Conservation (phyloP, 2,113 vertebrate genomes). For the Oxyura jamaicensis region DNA sequence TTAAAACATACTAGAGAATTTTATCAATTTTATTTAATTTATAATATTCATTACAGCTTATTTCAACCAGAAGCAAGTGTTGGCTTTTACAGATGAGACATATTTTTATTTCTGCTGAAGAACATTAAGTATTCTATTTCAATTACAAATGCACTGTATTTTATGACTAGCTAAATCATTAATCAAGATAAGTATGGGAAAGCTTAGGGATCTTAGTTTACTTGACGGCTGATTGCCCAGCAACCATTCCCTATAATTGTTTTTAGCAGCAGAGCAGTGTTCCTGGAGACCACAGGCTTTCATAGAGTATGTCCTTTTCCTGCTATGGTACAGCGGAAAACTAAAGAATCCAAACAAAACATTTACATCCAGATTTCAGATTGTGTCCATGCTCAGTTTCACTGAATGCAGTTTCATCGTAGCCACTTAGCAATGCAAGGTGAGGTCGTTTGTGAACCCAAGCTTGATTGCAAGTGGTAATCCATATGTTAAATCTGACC, state of each 20-base stretch:
- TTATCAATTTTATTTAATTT: not conserved
- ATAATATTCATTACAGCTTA: not conserved
- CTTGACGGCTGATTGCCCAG: conserved; percentile 76
- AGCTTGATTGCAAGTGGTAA: not conserved
- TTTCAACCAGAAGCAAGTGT: not conserved
- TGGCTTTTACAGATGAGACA: not conserved
- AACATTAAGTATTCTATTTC: conserved; percentile 67
- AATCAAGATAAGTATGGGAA: conserved; percentile 75
- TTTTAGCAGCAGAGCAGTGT: conserved; percentile 18
- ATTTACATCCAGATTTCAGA: not conserved
- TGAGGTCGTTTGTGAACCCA: not conserved
- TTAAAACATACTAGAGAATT: conserved; percentile 14
- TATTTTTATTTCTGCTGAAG: conserved; percentile 70
- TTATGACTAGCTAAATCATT: conserved; percentile 78
- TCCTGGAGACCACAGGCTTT: conserved; percentile 14
- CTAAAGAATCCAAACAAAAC: conserved; percentile 1
- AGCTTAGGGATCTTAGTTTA: conserved; percentile 74
- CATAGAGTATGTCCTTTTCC: conserved; percentile 12
- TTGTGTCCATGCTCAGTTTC: not conserved
- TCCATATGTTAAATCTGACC: not conserved
- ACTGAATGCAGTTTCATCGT: not conserved
- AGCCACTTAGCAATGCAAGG: not conserved
- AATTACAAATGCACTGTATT: conserved; percentile 74
- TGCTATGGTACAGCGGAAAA: not conserved
- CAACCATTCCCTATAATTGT: conserved; percentile 65